Base-by-base conservation (phyloP, 1,140 invertebrate genomes). In the Glossosoma conforme region DNA sequence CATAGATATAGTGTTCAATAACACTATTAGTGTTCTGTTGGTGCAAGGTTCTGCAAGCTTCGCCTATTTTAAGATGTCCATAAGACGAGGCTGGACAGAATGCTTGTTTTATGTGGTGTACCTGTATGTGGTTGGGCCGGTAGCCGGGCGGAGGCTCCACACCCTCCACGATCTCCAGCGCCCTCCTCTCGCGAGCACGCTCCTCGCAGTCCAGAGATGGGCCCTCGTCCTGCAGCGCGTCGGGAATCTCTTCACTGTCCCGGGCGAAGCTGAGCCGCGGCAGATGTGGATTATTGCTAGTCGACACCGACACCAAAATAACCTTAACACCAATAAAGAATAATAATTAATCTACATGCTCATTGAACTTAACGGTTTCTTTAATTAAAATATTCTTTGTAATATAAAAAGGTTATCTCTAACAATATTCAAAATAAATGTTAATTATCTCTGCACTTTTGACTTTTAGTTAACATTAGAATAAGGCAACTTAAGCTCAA, bases 141-240 rank as follows among this genome's bases (percentile, higher is more conserved):
- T 64, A 70, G 11, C 66, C 68, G 15, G 68, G 65, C 5, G 72
- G 67, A 11, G 70, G 65, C 35, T 81, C 80, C 3, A 83, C 74
- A 3, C 80, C 80, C 65, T 80, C 74, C 38, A 72, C 75, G 58
- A 82, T 81, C 68, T 83, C 81, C 54, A 72, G 62, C 5, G 78
- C 77, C 53, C 80, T 58, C 58, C 80, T 70, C 32, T 68, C 65
- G 25, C 77, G 63, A 37, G 76, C 72, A 42, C 70, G 60, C 54
- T 80, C 78, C 62, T 82, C 79, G 59, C 75, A 74, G 24, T 59
- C 57, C 67, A 75, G 48, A 2, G 33, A 20, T 6, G 9, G 19
- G 21, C 30, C 17, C 6, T 49, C 51, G 2, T 54, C 48, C 2
- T 42, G 21, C 14, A 19, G 47, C 22, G 50, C 46, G 21, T 52